Evolutionary conservation across 2,888 invertebrate species (phyloP), one percentile per base, ranked within the genome.

Genomic region (Congeria kusceri): DNA sequence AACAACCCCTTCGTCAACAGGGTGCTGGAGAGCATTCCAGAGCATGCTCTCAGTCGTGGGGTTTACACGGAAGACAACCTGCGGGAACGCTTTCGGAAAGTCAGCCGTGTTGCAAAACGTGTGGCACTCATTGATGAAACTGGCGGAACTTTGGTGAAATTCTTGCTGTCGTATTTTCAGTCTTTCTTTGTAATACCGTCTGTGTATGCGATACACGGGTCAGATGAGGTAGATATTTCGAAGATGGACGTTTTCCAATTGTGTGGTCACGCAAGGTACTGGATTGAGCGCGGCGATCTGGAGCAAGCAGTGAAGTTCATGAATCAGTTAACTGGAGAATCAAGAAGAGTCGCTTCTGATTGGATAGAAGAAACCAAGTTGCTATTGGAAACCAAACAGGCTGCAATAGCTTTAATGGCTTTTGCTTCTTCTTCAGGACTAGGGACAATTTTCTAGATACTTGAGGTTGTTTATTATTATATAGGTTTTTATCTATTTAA

Each of bases 41-140:
- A 95, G 27, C 96, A 96, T 84, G 97, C 97, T 0, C 94, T 96
- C 18, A 95, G 95, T 28, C 95, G 96, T 65, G 99, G 99, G 7
- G 97, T 99, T 23, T 97, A 96, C 92, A 97, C 98, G 0, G 98
- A 98, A 93, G 96, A 96, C 88, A 96, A 96, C 7, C 94, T 99
- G 39, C 95, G 96, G 74, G 97, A 97, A 85, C 95, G 97, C 83
- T 99, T 99, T 93, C 94, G 87, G 1, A 92, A 93, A 86, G 94
- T 93, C 29, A 80, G 92, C 57, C 95, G 95, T 75, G 95, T 97
- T 13, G 98, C 98, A 3, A 95, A 96, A 74, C 96, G 96, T 85
- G 95, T 99, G 67, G 98, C 98, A 0, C 93, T 98, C 84, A 95
- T 99, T 1, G 98, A 98, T 0, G 97, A 96, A 73, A 92, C 96